phyloP scores from a whole-genome alignment of 2,113 vertebrate genomes.

The Heliornis fulica region DNA sequence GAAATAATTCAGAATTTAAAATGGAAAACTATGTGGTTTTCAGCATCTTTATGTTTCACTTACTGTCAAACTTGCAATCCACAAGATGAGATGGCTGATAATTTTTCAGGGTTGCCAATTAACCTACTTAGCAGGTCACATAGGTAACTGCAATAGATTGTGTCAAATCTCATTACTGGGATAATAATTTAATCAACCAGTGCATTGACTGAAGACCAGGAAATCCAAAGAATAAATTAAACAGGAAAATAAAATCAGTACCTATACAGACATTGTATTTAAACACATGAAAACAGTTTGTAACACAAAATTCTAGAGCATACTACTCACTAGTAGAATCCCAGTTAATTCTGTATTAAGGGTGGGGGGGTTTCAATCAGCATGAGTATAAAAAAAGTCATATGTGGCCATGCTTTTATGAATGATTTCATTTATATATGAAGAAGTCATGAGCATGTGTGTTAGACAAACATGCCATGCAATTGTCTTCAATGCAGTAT shows the following conservation, averaged over 20 bases:
- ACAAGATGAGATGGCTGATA: conserved; percentile 5
- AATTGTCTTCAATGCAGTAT: background rate
- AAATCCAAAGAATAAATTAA: conserved; percentile 16
- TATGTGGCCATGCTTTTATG: background rate
- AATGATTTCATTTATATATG: background rate
- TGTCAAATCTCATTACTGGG: conserved; percentile 55
- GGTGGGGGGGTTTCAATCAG: background rate
- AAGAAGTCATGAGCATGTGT: background rate
- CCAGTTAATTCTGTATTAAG: background rate
- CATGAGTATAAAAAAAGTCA: background rate
- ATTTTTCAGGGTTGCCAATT: conserved; percentile 59
- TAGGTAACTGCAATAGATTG: conserved; percentile 57
- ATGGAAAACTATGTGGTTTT: background rate
- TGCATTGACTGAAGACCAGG: conserved; percentile 16
- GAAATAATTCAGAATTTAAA: background rate
- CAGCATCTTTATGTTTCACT: background rate
- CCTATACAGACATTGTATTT: background rate
- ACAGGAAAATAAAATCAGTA: conserved; percentile 2
- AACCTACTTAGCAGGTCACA: conserved; percentile 65
- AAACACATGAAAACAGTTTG: background rate
- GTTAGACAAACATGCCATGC: background rate
- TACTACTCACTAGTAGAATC: background rate
- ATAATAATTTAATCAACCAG: conserved; percentile 59
- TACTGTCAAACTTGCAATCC: background rate
- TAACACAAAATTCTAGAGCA: background rate